A percentile compares a stretch with the other conserved stretches of the same genome.
Conservation (phyloP, 1,140 invertebrate species). For the Microvelia longipes region DNA sequence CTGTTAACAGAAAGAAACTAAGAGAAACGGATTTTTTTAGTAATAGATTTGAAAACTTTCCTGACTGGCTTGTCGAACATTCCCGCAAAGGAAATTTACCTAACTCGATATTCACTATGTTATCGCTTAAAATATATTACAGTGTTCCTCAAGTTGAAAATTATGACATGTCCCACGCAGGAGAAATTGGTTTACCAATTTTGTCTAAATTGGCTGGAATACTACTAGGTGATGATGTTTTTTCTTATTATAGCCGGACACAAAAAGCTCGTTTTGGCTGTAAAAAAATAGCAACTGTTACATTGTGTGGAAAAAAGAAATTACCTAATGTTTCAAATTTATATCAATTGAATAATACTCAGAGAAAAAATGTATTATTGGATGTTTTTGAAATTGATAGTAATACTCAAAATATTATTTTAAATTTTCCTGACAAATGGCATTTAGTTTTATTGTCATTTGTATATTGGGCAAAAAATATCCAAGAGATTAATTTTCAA, state of each 20-base stretch:
- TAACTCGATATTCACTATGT: slow-evolving; percentile 46
- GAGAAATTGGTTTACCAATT: slow-evolving; percentile 42
- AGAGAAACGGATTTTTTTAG: slow-evolving; percentile 13
- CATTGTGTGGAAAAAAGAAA: neutral
- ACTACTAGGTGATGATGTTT: slow-evolving; percentile 26
- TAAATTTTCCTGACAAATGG: slow-evolving; percentile 39
- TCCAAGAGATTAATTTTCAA: slow-evolving; percentile 30
- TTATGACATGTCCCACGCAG: slow-evolving; percentile 39
- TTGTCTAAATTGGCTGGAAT: slow-evolving; percentile 48
- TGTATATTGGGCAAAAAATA: slow-evolving; percentile 47
- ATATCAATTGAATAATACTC: neutral
- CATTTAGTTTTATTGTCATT: slow-evolving; percentile 44
- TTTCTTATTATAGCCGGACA: slow-evolving; percentile 7
- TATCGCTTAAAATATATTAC: slow-evolving; percentile 45
- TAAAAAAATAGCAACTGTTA: neutral
- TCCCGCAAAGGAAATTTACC: slow-evolving; percentile 42
- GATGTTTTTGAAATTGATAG: slow-evolving; percentile 10
- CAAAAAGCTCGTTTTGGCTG: slow-evolving; percentile 6
- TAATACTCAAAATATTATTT: slow-evolving; percentile 12
- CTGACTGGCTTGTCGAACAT: slow-evolving; percentile 47
- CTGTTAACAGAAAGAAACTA: slow-evolving; percentile 10
- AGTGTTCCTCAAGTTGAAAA: slow-evolving; percentile 59
- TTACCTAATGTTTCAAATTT: slow-evolving; percentile 1
- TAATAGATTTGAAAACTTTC: slow-evolving; percentile 21
- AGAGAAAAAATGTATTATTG: slow-evolving; percentile 5